Evolutionary conservation across 2,113 vertebrate species (phyloP).

Genomic region (Cettia cetti): DNA sequence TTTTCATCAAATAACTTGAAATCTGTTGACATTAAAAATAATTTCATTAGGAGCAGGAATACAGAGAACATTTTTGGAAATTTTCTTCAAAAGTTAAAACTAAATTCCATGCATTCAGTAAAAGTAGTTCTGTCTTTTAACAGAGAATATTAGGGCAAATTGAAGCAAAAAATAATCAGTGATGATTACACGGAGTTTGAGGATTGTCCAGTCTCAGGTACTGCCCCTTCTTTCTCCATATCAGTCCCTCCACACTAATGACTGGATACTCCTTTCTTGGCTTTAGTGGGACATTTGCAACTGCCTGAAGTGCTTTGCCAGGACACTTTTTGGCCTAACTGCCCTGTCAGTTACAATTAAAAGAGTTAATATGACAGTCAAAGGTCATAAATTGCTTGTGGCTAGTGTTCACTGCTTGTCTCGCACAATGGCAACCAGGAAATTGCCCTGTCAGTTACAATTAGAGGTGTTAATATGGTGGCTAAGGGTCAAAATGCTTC

Average conservation of each 20-base stretch:
- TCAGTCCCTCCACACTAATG: background rate
- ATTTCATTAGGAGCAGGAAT: background rate
- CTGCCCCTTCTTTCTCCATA: background rate
- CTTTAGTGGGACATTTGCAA: background rate
- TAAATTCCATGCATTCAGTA: background rate
- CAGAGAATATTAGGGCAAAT: background rate
- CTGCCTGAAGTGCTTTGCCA: background rate
- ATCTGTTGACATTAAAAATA: background rate
- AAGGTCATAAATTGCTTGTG: slow-evolving; percentile 69
- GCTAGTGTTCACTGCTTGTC: slow-evolving; percentile 55
- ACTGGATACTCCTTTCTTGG: background rate
- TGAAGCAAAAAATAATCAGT: background rate
- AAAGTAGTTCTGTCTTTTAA: background rate
- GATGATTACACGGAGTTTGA: background rate
- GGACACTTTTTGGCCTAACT: slow-evolving; percentile 49
- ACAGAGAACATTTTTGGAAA: background rate
- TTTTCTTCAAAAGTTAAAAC: background rate
- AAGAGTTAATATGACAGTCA: slow-evolving; percentile 65
- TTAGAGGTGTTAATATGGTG: slow-evolving; percentile 70
- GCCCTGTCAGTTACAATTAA: slow-evolving; percentile 66
- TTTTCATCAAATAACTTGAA: background rate
- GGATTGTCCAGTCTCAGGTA: background rate
- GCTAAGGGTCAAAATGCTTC: slow-evolving; percentile 55
- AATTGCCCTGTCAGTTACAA: slow-evolving; percentile 71
- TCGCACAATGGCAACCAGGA: slow-evolving; percentile 61